Base-by-base conservation (phyloP, 2,797 vertebrate species). In the Dallia pectoralis region DNA sequence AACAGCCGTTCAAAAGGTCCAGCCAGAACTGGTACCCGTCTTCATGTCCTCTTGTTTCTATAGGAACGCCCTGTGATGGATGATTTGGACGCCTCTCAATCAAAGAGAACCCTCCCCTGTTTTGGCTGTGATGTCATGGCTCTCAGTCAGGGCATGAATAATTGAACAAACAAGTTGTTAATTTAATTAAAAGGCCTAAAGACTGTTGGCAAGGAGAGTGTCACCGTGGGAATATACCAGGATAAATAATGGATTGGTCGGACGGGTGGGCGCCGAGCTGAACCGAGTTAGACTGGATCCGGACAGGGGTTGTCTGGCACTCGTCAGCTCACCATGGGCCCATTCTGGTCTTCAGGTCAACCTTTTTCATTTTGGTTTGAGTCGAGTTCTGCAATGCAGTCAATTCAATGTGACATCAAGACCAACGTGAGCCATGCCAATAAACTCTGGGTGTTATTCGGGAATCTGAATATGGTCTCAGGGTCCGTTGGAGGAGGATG, bases 131-230 rank as follows among this genome's bases (percentile, higher is more conserved):
- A 29, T 62, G 25, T 63, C 27, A 30, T 29, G 61, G 61, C 61
- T 63, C 27, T 63, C 29, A 7, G 44, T 8, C 44, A 12, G 22
- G 15, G 25, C 3, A 67, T 85, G 44, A 86, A 84, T 87, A 77
- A 85, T 79, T 63, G 63, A 82, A 25, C 12, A 72, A 67, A 56
- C 22, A 33, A 67, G 30, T 69, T 67, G 69, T 70, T 79, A 76
- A 81, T 68, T 80, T 40, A 74, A 72, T 78, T 77, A 65, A 76
- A 79, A 69, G 29, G 64, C 7, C 32, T 66, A 69, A 63, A 32
- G 44, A 77, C 62, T 27, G 16, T 27, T 18, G 69, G 33, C 22
- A 44, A 44, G 40, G 40, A 44, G 40, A 44, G 22, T 53, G 30
- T 25, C n/a, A 30, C 19, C 14, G 30, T 59, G 11, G 16, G 16